Evolutionary conservation across 2,888 invertebrate species (phyloP), one percentile per base, ranked within the genome.

Genomic region (Cosmorhoe ocellata): DNA sequence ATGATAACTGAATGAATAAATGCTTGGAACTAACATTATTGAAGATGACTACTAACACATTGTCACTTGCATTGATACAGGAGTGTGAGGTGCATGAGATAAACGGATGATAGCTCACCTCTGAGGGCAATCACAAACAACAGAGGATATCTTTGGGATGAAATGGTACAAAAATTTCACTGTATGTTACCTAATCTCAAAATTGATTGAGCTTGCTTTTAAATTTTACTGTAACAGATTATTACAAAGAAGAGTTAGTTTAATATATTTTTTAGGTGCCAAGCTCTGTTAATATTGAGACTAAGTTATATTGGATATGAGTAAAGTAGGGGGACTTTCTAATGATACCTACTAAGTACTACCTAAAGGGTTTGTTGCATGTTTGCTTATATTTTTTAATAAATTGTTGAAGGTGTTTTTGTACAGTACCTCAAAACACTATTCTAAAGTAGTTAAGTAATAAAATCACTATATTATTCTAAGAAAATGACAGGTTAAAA

Each of bases 81-180:
- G 89, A 80, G 74, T 70, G 69, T 87, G 81, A 84, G 81, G 85
- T 86, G 89, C 89, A 90, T 90, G 89, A 80, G 77, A 79, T 76
- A 56, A 47, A 54, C 51, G 38, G 56, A 56, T 12, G 56, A 58
- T 62, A 49, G 57, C 57, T 47, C 59, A 42, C 48, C 47, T 61
- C 56, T 50, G 58, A 48, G 45, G 44, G 51, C 45, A 49, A 44
- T 54, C 61, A 37, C 39, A 51, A 47, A 39, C 59, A 41, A 45
- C 48, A 83, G 76, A 81, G 82, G 81, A 76, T 73, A 70, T 54
- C 81, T 79, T 84, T 85, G 89, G 86, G 82, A 88, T 87, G 86
- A 84, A 81, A 88, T 89, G 89, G 89, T 90, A 90, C 78, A 76
- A 67, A 69, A 67, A 71, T 70, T 72, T 76, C 73, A 57, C 63